Evolutionary conservation across 35 echinoderm and acorn worm genomes (phyloP).

Genomic region (Hemicentrotus pulcherrimus): DNA sequence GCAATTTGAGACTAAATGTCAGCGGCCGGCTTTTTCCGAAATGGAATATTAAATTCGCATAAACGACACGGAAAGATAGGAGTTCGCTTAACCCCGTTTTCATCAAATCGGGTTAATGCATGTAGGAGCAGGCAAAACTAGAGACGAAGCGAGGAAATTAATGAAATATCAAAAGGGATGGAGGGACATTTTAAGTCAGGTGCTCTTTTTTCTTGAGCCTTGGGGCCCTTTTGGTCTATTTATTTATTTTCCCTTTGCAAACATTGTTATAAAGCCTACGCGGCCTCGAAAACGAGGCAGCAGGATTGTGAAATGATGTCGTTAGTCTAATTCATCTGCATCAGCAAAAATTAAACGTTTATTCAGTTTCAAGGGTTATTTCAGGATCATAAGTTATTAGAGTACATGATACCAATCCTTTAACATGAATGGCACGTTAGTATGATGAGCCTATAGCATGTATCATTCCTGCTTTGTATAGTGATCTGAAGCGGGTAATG

Average conservation of each 20-base stretch:
- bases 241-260: background rate
- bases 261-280: background rate
- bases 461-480: too few species aligned
- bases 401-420: too few species aligned
- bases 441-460: too few species aligned
- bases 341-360: background rate
- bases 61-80: background rate
- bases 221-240: background rate
- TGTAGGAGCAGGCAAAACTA: background rate
- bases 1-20: background rate
- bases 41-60: slow-evolving; percentile 19
- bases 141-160: background rate
- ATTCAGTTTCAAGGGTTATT: background rate
- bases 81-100: background rate
- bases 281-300: background rate
- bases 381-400: background rate
- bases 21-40: slow-evolving; percentile 5
- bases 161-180: background rate
- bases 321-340: background rate
- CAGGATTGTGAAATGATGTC: background rate
- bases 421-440: too few species aligned
- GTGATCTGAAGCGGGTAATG: too few species aligned
- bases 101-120: background rate
- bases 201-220: background rate
- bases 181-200: background rate